Base-by-base conservation (phyloP, 2,113 vertebrate genomes). In the Sebastes schlegelii region DNA sequence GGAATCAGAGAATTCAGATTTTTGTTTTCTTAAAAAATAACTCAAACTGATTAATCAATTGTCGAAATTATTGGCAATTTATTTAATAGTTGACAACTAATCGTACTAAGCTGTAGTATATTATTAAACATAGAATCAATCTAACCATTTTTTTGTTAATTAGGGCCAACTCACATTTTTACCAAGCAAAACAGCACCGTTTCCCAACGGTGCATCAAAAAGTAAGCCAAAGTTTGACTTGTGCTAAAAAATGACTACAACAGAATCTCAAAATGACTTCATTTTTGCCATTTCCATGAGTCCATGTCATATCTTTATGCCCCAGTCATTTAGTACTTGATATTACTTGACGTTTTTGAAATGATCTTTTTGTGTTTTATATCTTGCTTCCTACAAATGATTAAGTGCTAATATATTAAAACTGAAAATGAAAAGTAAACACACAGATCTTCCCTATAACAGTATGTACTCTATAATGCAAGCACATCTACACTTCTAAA, bases 51-150 rank as follows among this genome's bases (percentile, higher is more conserved):
- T 34, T 34, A 34, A 34, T 34, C 26, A 34, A 34, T 34, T 34
- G 0, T 0, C 26, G 4, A 34, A 34, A 34, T 34, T 0, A 0
- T 34, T 34, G 26, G 26, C 26, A 0, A 0, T 0, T 34, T 0
- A 34, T 34, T 34, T 34, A 34, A 34, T 34, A 34, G 26, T 34
- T 34, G 26, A 34, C 26, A 34, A 34, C 26, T 34, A 34, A 34
- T 34, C 26, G 26, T 26, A 26, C 26, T 26, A 26, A 26, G 26
- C 26, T 26, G 26, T 26, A 11, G 12, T 4, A 46, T 34, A 52
- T 70, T n/a, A 42, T 23, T 21, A 2, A 2, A 51, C 6, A 51
- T 3, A 49, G 0, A 48, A 74, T 42, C 54, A 8, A 54, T 54
- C 13, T 14, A 48, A 55, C 40, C 4, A 26, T 68, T 2, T 16